A percentile compares a stretch with the other conserved stretches of the same genome.
phyloP scores from a whole-genome alignment of 2,888 invertebrate species.

The Lasioglossum oenotherae region DNA sequence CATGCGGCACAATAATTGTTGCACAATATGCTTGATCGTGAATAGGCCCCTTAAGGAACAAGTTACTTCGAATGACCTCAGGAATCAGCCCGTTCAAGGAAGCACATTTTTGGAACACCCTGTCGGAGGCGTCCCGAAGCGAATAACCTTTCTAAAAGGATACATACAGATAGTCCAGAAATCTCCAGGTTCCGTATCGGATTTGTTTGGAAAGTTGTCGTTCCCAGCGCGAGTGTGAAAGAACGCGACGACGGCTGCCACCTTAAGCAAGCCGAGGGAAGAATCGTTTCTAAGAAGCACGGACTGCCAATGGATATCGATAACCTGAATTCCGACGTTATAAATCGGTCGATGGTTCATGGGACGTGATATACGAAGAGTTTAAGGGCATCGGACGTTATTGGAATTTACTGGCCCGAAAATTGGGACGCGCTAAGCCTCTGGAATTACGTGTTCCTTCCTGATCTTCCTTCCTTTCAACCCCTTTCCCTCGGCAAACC shows the following conservation, averaged over 20 bases:
- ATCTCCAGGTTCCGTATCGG: background rate
- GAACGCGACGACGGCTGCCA: background rate
- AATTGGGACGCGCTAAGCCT: constrained; percentile 78
- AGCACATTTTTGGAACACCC: no score
- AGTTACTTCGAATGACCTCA: no score
- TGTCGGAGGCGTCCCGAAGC: background rate
- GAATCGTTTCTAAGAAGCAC: constrained; percentile 27
- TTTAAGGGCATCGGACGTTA: constrained; percentile 79
- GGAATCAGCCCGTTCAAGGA: no score
- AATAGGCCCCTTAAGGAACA: no score
- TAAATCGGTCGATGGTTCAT: constrained; percentile 75
- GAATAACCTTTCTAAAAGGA: background rate
- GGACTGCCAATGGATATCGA: constrained; percentile 73
- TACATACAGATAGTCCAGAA: background rate
- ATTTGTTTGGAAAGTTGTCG: background rate
- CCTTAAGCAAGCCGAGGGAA: constrained; percentile 11
- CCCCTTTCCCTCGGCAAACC: constrained; percentile 46
- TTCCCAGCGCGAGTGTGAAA: background rate
- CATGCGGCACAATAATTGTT: no score
- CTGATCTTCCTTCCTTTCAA: constrained; percentile 57
- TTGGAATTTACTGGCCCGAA: constrained; percentile 82
- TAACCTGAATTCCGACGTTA: constrained; percentile 77
- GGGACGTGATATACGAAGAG: constrained; percentile 79
- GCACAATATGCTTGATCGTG: no score
- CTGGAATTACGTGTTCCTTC: constrained; percentile 70